phyloP scores from a whole-genome alignment of 2,797 vertebrate species.

The Aulostomus chinensis region DNA sequence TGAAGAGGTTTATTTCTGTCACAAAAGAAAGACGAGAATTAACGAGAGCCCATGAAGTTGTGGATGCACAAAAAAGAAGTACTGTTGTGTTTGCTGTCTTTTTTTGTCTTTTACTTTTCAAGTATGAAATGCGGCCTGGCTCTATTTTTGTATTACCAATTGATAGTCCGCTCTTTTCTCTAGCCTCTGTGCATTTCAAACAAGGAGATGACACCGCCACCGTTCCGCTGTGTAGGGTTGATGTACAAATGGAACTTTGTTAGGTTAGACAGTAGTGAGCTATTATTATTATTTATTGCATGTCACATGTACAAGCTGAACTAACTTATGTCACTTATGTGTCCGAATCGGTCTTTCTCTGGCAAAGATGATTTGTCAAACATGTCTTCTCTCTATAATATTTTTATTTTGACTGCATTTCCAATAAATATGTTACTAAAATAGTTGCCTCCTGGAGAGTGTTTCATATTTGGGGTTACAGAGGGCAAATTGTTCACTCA shows the following conservation, averaged over 20 bases:
- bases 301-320: constrained; percentile 75
- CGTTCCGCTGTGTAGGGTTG: constrained; percentile 58
- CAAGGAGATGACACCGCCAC: constrained; percentile 58
- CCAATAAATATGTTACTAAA: constrained; percentile 80
- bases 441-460: constrained; percentile 14
- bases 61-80: constrained; percentile 52
- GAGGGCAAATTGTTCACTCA: too few relatives aligned
- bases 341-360: constrained; percentile 44
- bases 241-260: constrained; percentile 60
- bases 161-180: constrained; percentile 63
- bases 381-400: constrained; percentile 54
- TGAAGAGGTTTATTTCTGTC: constrained; percentile 69
- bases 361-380: constrained; percentile 49
- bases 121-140: constrained; percentile 68
- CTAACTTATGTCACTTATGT: constrained; percentile 69
- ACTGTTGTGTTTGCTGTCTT: constrained; percentile 56
- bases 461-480: constrained; percentile 10
- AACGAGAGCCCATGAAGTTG: constrained; percentile 42
- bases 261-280: constrained; percentile 51
- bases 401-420: constrained; percentile 81
- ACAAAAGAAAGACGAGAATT: constrained; percentile 55
- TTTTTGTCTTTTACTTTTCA: constrained; percentile 63
- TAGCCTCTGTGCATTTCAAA: constrained; percentile 74
- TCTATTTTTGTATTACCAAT: constrained; percentile 79
- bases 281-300: constrained; percentile 80